Conservation (phyloP, 1,140 invertebrate genomes). For the Drosophila orosa region DNA sequence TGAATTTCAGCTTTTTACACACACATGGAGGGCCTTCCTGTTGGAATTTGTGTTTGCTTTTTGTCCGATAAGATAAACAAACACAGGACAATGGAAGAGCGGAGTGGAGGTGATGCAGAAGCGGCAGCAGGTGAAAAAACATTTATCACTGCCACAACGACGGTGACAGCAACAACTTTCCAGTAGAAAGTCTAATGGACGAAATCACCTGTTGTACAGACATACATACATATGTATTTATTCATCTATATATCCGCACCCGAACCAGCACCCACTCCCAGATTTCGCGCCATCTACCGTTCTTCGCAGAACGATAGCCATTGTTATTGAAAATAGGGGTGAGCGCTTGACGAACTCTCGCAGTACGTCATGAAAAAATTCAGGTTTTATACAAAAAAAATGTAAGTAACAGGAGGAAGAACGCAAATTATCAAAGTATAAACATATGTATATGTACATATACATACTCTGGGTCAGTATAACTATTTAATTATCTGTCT, state of each 20-base stretch:
- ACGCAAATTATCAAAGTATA: no score
- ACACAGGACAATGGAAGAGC: conserved; percentile 12
- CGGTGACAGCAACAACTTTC: conserved; percentile 33
- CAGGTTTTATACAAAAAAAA: neutral
- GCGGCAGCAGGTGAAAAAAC: conserved; percentile 60
- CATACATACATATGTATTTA: conserved; percentile 9
- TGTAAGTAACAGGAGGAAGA: no score
- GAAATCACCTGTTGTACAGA: conserved; percentile 64
- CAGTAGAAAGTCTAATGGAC: conserved; percentile 57
- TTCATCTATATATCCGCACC: conserved; percentile 17
- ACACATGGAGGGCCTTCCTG: conserved; percentile 43
- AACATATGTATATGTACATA: no score
- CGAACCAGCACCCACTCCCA: neutral
- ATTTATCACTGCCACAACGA: conserved; percentile 56
- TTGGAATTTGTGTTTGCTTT: conserved; percentile 61
- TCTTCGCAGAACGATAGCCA: conserved; percentile 15
- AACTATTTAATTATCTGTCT: no score
- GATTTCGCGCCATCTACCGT: conserved; percentile 20
- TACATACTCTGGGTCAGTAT: no score
- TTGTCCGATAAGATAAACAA: conserved; percentile 73
- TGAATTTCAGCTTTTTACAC: conserved; percentile 35
- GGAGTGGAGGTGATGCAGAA: conserved; percentile 9
- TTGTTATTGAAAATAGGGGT: conserved; percentile 3
- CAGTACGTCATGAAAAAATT: neutral
- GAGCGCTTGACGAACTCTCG: neutral